These are phyloP conservation scores for Antechinus flavipes DNA, from an alignment of 2,113 vertebrate genomes.

Conservation along the genomic window DNA sequence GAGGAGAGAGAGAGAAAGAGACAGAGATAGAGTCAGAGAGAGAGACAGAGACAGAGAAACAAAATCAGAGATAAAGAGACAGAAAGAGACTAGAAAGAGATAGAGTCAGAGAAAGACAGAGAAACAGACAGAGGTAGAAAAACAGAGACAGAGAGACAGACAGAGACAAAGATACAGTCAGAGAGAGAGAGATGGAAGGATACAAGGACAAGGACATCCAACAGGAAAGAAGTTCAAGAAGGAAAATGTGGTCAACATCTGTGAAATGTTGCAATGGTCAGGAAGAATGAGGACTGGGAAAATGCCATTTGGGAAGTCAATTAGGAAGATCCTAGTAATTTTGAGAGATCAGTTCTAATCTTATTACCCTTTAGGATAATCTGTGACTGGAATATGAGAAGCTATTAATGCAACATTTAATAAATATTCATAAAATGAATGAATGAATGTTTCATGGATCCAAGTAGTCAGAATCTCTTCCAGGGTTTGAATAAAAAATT, in stretches of 20 bases:
- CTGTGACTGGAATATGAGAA: not conserved
- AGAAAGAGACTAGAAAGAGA: no score
- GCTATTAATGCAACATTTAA: not conserved
- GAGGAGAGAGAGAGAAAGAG: constrained; percentile 20
- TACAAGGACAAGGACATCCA: no score
- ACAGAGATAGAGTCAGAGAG: not conserved
- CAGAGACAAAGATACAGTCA: not conserved
- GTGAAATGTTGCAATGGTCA: not conserved
- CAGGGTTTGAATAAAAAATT: not conserved
- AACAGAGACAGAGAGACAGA: not conserved
- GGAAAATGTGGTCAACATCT: constrained; percentile 5
- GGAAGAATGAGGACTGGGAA: not conserved
- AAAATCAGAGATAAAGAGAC: no score
- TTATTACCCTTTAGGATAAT: not conserved
- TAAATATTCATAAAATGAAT: not conserved
- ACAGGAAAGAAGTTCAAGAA: constrained; percentile 5
- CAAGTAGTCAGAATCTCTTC: accelerated
- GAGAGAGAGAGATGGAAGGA: not conserved
- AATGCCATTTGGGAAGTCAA: not conserved
- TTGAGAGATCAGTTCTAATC: not conserved
- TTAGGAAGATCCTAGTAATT: not conserved
- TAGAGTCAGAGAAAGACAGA: not conserved
- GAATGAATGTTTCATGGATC: not conserved
- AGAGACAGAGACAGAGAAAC: no score
- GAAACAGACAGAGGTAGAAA: not conserved